These are phyloP conservation scores for Nebria brevicollis DNA, from an alignment of 2,888 invertebrate genomes.

Conservation along the genomic window DNA sequence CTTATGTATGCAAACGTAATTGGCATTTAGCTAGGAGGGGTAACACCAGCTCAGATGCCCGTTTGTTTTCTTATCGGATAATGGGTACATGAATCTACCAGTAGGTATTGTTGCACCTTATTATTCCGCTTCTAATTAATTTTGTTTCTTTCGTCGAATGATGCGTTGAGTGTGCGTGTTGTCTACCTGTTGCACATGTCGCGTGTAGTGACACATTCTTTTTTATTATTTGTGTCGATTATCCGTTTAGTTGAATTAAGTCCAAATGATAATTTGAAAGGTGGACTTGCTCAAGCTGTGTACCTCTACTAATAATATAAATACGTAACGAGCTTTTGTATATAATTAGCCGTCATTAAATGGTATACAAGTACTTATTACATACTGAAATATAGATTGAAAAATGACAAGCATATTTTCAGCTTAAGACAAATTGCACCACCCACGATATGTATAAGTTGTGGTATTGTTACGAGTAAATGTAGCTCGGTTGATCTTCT, in stretches of 20 bases:
- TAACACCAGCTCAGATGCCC: background rate
- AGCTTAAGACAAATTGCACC: conserved; percentile 46
- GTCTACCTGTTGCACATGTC: background rate
- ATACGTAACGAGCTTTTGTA: conserved; percentile 37
- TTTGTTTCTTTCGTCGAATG: background rate
- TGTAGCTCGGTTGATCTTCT: conserved; percentile 8
- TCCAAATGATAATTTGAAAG: background rate
- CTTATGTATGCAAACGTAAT: conserved; percentile 58
- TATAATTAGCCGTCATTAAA: conserved; percentile 47
- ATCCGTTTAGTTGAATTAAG: background rate
- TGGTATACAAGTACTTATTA: conserved; percentile 48
- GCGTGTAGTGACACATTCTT: background rate
- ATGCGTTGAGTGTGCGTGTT: background rate
- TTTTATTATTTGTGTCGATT: background rate
- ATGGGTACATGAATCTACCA: conserved; percentile 8
- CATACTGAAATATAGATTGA: conserved; percentile 47
- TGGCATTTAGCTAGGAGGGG: conserved; percentile 49
- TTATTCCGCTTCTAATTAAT: background rate
- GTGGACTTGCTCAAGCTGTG: background rate
- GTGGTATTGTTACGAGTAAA: conserved; percentile 10
- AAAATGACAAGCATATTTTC: conserved; percentile 31
- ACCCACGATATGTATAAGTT: conserved; percentile 43
- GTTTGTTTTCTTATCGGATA: conserved; percentile 21
- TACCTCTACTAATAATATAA: conserved; percentile 2
- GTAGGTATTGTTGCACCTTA: background rate